phyloP scores from a whole-genome alignment of 1,140 invertebrate species.

The Chionoecetes opilio region DNA sequence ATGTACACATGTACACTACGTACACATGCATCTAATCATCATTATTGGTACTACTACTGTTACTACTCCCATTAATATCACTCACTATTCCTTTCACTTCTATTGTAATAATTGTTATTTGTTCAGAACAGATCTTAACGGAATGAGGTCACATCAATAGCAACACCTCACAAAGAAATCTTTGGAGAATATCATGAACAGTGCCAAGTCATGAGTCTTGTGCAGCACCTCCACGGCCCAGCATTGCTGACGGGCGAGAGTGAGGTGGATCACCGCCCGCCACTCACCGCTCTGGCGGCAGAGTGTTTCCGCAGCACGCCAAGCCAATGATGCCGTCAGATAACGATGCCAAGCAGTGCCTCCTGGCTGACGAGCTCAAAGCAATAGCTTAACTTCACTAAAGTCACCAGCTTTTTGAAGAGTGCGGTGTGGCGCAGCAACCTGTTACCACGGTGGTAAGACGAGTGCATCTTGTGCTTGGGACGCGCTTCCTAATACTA shows the following conservation, averaged over 20 bases:
- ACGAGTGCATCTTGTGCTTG: background rate
- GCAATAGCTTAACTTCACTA: slow-evolving; percentile 16
- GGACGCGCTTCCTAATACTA: background rate
- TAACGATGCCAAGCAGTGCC: background rate
- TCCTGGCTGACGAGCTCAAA: background rate
- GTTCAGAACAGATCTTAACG: no score
- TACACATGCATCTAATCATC: no score
- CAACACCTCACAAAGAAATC: no score
- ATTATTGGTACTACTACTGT: no score
- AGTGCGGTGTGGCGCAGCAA: background rate
- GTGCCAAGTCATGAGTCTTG: no score
- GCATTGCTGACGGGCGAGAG: background rate
- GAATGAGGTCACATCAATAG: no score
- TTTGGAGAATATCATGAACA: no score
- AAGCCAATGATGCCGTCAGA: background rate
- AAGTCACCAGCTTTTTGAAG: background rate
- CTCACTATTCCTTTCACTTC: no score
- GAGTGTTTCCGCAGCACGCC: background rate
- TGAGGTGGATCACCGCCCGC: background rate
- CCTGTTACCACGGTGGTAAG: background rate
- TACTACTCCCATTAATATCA: no score
- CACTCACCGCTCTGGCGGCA: background rate
- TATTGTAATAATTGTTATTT: no score
- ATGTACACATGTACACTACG: no score
- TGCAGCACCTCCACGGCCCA: no score